Evolutionary conservation across 2,797 vertebrate species (phyloP).

Genomic region (Sternotherus odoratus): DNA sequence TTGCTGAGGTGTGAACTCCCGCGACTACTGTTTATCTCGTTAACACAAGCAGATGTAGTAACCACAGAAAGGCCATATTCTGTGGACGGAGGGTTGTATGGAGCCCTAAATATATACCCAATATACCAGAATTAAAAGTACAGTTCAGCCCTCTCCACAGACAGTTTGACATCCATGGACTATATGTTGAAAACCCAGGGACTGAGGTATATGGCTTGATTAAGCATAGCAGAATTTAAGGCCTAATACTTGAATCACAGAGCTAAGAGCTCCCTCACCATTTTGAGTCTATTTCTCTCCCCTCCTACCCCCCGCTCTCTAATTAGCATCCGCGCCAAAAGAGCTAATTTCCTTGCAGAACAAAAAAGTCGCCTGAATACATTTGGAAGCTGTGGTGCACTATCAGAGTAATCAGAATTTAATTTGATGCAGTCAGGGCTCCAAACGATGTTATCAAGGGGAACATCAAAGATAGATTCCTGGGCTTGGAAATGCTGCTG

Average conservation of each 20-base stretch:
- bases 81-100: not conserved
- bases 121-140: not conserved
- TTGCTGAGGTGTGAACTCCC: not conserved
- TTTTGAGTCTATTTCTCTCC: not conserved
- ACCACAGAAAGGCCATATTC: not conserved
- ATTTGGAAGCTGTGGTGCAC: slow-evolving; percentile 55
- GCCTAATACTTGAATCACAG: not conserved
- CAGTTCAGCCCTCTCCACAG: not conserved
- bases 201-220: not conserved
- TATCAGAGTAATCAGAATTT: slow-evolving; percentile 73
- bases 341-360: slow-evolving; percentile 63
- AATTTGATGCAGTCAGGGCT: slow-evolving; percentile 74
- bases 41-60: not conserved
- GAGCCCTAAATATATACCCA: not conserved
- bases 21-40: not conserved
- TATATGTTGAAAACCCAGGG: not conserved
- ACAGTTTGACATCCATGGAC: not conserved
- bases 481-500: slow-evolving; percentile 57
- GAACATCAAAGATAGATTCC: slow-evolving; percentile 73
- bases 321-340: slow-evolving; percentile 60
- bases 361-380: slow-evolving; percentile 71
- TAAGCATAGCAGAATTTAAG: not conserved
- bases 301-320: slow-evolving; percentile 16
- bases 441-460: slow-evolving; percentile 71
- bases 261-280: not conserved